Percentiles rank a stretch among this genome's conserved stretches.
These are phyloP conservation scores for Melitaea athalia DNA, from an alignment of 2,888 invertebrate species.

Conservation along the genomic window DNA sequence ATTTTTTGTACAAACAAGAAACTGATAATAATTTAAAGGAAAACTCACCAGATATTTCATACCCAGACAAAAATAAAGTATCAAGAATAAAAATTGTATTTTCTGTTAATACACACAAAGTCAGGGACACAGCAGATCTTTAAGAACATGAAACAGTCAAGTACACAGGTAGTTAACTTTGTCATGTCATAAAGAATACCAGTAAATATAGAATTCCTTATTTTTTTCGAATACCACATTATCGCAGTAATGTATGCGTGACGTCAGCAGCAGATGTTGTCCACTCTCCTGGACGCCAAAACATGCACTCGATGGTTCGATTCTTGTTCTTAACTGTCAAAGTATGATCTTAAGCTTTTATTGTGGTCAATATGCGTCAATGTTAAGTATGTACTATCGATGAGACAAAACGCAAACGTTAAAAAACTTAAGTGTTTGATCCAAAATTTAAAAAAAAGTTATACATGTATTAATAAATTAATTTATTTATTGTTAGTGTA, in stretches of 20 bases:
- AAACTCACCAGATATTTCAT: neutral
- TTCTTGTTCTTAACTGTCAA: conserved; percentile 30
- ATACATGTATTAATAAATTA: too few relatives aligned
- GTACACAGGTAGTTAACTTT: conserved; percentile 4
- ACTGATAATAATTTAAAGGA: neutral
- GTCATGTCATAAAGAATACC: conserved; percentile 8
- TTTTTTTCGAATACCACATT: conserved; percentile 27
- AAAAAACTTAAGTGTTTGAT: too few relatives aligned
- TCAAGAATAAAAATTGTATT: neutral
- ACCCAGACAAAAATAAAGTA: neutral
- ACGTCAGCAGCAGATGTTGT: conserved; percentile 41
- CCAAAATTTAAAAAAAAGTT: too few relatives aligned
- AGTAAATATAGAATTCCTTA: conserved; percentile 8
- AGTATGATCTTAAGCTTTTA: conserved; percentile 24
- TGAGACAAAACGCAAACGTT: neutral
- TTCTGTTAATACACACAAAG: neutral
- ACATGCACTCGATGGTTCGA: conserved; percentile 28
- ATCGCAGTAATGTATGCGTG: conserved; percentile 27
- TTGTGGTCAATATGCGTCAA: conserved; percentile 14
- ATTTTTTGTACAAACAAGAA: too few relatives aligned
- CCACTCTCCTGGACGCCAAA: conserved; percentile 32
- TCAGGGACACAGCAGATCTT: neutral
- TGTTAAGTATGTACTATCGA: conserved; percentile 13
- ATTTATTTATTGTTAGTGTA: too few relatives aligned
- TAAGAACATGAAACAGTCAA: neutral